phyloP scores from a whole-genome alignment of 2,113 vertebrate species.

The Corvus moneduloides region DNA sequence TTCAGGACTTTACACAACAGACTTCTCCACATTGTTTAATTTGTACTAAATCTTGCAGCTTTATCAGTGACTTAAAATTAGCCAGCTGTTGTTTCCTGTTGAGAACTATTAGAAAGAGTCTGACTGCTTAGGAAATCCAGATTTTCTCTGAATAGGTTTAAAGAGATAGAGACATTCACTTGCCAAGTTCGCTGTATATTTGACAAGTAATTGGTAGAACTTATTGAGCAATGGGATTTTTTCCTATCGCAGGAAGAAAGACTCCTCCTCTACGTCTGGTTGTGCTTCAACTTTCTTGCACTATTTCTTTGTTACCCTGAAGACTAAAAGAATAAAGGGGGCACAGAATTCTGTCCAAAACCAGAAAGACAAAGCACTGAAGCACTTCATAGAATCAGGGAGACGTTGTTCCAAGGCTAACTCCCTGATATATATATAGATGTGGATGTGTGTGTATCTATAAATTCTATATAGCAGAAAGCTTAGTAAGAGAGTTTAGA shows the following conservation, averaged over 20 bases:
- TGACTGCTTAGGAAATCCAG: constrained; percentile 18
- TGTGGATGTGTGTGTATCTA: not conserved
- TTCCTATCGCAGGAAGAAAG: not conserved
- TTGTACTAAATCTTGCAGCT: not conserved
- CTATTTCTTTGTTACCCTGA: not conserved
- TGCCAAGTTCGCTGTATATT: not conserved
- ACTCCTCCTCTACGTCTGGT: not conserved
- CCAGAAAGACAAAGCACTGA: not conserved
- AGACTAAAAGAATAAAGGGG: not conserved
- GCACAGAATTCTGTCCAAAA: not conserved
- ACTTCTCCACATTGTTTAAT: not conserved
- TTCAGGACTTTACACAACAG: not conserved
- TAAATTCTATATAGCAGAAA: not conserved
- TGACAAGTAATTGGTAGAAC: not conserved
- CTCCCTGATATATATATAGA: not conserved
- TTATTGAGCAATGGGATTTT: not conserved
- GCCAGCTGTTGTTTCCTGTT: constrained; percentile 22
- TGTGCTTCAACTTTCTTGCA: not conserved
- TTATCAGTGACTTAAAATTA: constrained; percentile 24
- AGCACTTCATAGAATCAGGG: not conserved
- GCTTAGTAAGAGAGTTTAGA: not conserved
- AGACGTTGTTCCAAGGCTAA: not conserved
- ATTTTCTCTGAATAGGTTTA: not conserved
- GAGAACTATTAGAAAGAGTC: not conserved
- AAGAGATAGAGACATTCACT: not conserved